Evolutionary conservation across 2,888 invertebrate genomes (phyloP).

Genomic region (Antheraea yamamai): DNA sequence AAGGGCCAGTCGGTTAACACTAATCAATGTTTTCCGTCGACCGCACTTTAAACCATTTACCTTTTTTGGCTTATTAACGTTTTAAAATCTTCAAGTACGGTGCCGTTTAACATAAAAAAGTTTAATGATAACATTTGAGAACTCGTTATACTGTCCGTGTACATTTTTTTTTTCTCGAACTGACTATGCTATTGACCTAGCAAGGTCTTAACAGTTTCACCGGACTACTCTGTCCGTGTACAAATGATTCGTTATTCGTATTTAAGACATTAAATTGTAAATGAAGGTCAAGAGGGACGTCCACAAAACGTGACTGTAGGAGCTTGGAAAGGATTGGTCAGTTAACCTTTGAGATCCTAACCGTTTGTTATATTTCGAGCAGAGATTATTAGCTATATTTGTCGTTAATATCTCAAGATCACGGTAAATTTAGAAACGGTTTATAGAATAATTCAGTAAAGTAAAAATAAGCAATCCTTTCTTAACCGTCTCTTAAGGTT

Average conservation of each 20-base stretch:
- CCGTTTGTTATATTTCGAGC: background rate
- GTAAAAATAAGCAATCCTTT: background rate
- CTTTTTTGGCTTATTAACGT: too few relatives aligned
- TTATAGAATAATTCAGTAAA: background rate
- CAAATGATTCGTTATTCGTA: background rate
- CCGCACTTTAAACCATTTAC: too few relatives aligned
- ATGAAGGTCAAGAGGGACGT: background rate
- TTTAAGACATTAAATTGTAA: background rate
- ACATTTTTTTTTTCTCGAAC: too few relatives aligned
- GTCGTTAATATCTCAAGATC: background rate
- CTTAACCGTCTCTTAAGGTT: too few relatives aligned
- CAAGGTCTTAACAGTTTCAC: too few relatives aligned
- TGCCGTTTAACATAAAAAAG: too few relatives aligned
- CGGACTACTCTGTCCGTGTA: too few relatives aligned
- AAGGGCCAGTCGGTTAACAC: too few relatives aligned
- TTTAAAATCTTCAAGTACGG: too few relatives aligned
- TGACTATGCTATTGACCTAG: too few relatives aligned
- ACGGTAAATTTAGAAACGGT: background rate
- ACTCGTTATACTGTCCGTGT: background rate
- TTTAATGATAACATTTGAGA: background rate
- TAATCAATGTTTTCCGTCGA: too few relatives aligned
- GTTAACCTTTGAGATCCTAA: background rate
- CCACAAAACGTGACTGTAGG: slow-evolving; percentile 1
- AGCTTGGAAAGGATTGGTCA: background rate
- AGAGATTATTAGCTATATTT: background rate